Evolutionary conservation across 2,113 vertebrate genomes (phyloP), one percentile per base, ranked within the genome.

Genomic region (Hirundichthys speculiger): DNA sequence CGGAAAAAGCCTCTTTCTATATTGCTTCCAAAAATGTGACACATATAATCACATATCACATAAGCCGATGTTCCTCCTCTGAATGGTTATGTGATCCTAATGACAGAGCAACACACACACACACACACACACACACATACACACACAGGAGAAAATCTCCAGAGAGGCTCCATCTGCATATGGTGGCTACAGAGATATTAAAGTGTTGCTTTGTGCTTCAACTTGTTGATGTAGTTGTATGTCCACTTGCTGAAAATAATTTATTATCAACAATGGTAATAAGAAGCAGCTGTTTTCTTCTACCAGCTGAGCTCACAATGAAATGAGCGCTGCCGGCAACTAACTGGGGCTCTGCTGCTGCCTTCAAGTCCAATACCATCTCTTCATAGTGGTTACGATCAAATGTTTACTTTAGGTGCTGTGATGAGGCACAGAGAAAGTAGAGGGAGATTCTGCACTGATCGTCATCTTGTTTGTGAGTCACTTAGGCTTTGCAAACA

Each of bases 241-340:
- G 6, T 8, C 27, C 58, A 51, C 50, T 43, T 25, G 34, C 48
- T 51, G 62, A 65, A 80, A 59, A 70, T 60, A 18, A 71, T 77
- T 77, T 60, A 68, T 46, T 52, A 52, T 64, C 65, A 79, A 67
- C 62, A 60, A 63, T 70, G 52, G 79, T 82, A 77, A 83, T 71
- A 66, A 74, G 77, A 64, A 83, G 53, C 83, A 86, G 86, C 70
- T 85, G 82, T 68, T 78, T 49, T 71, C 58, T 77, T 77, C 82
- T 79, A 65, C 71, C 69, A 70, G 76, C 80, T 73, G 85, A 76
- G 74, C 61, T 73, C 51, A 40, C 14, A 50, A 53, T 5, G 11
- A 79, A 78, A 71, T 61, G 74, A 77, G 63, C 42, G 79, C 79
- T 83, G 64, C 56, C 27, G 66, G 84, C 76, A 27, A 64, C 65